Evolutionary conservation across 2,888 invertebrate species (phyloP).

Genomic region (Physocephala rufipes): DNA sequence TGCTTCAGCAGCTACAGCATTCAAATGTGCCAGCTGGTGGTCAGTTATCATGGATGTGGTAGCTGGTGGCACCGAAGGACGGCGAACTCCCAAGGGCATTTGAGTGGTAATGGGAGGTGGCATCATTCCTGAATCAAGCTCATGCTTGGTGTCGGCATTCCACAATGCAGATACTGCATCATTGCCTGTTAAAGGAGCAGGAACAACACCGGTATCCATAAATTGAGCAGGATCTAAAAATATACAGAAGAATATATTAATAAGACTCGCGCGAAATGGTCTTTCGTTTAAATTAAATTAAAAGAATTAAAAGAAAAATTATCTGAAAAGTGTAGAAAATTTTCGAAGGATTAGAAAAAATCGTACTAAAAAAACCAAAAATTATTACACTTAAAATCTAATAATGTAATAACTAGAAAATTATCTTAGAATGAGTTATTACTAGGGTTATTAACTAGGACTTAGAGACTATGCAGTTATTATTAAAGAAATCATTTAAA

Average conservation of each 20-base stretch:
- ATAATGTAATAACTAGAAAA: slow-evolving; percentile 16
- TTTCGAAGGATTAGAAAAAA: background rate
- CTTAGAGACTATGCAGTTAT: background rate
- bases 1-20: slow-evolving; percentile 65
- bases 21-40: slow-evolving; percentile 57
- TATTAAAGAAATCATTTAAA: background rate
- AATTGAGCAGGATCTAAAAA: slow-evolving; percentile 61
- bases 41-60: slow-evolving; percentile 59
- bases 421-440: slow-evolving; percentile 12
- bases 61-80: slow-evolving; percentile 71
- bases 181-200: slow-evolving; percentile 45
- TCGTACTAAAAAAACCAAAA: slow-evolving; percentile 27
- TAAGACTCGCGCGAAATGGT: slow-evolving; percentile 48
- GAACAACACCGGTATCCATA: slow-evolving; percentile 55
- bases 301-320: slow-evolving; percentile 34
- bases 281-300: slow-evolving; percentile 39
- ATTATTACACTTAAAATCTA: slow-evolving; percentile 34
- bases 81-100: slow-evolving; percentile 71
- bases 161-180: slow-evolving; percentile 41
- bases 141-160: slow-evolving; percentile 65
- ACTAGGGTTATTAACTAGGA: slow-evolving; percentile 13
- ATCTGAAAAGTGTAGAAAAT: slow-evolving; percentile 26
- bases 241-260: slow-evolving; percentile 49
- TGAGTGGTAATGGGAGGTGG: slow-evolving; percentile 72
- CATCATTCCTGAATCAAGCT: slow-evolving; percentile 73